phyloP scores from a whole-genome alignment of 2,888 invertebrate genomes.

The Lomographa bimaculata region DNA sequence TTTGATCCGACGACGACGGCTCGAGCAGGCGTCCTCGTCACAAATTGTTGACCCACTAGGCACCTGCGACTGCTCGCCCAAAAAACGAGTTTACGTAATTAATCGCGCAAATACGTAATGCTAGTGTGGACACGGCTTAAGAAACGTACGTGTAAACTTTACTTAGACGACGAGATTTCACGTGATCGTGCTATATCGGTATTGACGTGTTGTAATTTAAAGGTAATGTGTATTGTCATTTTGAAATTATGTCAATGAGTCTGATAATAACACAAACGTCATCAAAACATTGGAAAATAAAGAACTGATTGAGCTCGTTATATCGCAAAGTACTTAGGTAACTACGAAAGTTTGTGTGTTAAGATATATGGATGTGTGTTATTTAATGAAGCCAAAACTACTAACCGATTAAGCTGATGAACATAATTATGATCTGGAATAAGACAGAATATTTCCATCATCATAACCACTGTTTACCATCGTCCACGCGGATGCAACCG shows the following conservation, averaged over 20 bases:
- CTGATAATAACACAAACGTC: too few relatives aligned
- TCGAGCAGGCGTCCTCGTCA: slow-evolving; percentile 55
- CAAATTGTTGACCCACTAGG: slow-evolving; percentile 48
- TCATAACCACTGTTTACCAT: too few relatives aligned
- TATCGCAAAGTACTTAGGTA: too few relatives aligned
- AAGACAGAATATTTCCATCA: too few relatives aligned
- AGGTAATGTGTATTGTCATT: slow-evolving; percentile 5
- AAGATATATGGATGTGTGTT: too few relatives aligned
- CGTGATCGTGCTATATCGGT: slow-evolving; percentile 38
- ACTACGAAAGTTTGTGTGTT: too few relatives aligned
- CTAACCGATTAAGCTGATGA: too few relatives aligned
- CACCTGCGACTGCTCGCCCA: slow-evolving; percentile 36
- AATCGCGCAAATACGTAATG: slow-evolving; percentile 30
- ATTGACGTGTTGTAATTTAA: slow-evolving; percentile 15
- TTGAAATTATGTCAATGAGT: slow-evolving; percentile 10
- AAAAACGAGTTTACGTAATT: slow-evolving; percentile 46
- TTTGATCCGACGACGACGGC: slow-evolving; percentile 22
- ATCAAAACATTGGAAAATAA: too few relatives aligned
- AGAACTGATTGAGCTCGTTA: too few relatives aligned
- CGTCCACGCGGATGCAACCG: too few relatives aligned
- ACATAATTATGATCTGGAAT: too few relatives aligned
- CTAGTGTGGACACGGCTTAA: slow-evolving; percentile 38
- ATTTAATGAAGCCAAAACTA: too few relatives aligned
- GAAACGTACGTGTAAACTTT: slow-evolving; percentile 36
- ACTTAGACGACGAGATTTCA: slow-evolving; percentile 28